Evolutionary conservation across 2,797 vertebrate species (phyloP).

Genomic region (Pelochelys cantorii): DNA sequence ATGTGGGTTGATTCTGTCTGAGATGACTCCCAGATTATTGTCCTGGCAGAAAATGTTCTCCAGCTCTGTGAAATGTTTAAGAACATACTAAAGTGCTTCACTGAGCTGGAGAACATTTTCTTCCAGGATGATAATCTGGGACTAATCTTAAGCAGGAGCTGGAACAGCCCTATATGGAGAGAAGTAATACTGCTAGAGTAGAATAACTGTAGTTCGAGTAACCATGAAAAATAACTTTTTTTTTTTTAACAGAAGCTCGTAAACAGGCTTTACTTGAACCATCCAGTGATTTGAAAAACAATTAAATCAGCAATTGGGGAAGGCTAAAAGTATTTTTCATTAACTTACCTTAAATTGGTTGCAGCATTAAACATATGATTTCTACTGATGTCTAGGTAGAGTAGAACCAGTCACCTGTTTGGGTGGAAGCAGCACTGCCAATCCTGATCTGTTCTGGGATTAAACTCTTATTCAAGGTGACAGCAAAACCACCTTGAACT

Average conservation of each 20-base stretch:
- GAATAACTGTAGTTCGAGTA: neutral
- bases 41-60: neutral
- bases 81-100: neutral
- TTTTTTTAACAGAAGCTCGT: neutral
- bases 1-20: neutral
- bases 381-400: neutral
- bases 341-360: neutral
- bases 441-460: rapidly evolving
- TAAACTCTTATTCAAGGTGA: rapidly evolving
- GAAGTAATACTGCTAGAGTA: neutral
- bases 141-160: neutral
- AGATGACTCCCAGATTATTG: no score
- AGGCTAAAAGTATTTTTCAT: neutral
- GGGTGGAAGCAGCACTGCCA: neutral
- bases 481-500: neutral
- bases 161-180: neutral
- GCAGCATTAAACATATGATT: neutral
- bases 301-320: neutral
- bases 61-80: neutral
- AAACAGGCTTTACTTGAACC: neutral
- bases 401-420: rapidly evolving
- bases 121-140: no score
- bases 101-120: no score
- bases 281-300: neutral
- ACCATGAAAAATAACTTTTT: neutral